Conservation (phyloP, 2,797 vertebrate species). For the Glyptemys insculpta region DNA sequence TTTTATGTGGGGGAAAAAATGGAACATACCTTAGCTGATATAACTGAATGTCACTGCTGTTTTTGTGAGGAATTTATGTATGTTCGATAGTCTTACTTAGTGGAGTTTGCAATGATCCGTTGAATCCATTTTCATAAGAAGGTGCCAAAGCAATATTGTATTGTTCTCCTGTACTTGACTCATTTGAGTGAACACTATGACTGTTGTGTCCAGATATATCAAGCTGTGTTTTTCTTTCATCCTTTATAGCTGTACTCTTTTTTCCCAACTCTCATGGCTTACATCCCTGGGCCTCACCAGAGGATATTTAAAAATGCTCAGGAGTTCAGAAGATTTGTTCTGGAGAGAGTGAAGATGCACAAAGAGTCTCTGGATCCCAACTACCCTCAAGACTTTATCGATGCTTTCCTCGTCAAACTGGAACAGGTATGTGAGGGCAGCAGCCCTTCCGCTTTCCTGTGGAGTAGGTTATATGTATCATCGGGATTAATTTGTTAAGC, state of each 20-base stretch:
- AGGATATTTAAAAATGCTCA: slow-evolving; percentile 10
- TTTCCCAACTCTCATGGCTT: slow-evolving; percentile 26
- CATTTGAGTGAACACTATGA: background rate
- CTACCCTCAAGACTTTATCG: slow-evolving; percentile 63
- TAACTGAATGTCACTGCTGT: background rate
- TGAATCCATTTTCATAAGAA: background rate
- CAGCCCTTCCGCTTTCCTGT: background rate
- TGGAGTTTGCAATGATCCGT: background rate
- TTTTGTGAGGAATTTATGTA: background rate
- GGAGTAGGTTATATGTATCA: background rate
- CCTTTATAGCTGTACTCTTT: slow-evolving; percentile 64
- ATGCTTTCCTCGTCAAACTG: slow-evolving; percentile 76
- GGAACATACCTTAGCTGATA: background rate
- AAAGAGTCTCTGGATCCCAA: slow-evolving; percentile 51
- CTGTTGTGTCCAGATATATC: background rate
- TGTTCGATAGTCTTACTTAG: background rate
- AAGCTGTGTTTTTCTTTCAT: background rate
- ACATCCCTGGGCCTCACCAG: slow-evolving; percentile 59
- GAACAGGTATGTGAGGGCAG: slow-evolving; percentile 64
- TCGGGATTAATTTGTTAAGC: background rate
- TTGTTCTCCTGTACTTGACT: background rate
- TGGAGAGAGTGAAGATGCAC: slow-evolving; percentile 65
- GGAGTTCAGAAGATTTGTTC: slow-evolving; percentile 56
- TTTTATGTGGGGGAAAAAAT: background rate
- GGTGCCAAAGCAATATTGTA: background rate